Evolutionary conservation across 2,113 vertebrate genomes (phyloP).

Genomic region (Pachycephala philippinensis): DNA sequence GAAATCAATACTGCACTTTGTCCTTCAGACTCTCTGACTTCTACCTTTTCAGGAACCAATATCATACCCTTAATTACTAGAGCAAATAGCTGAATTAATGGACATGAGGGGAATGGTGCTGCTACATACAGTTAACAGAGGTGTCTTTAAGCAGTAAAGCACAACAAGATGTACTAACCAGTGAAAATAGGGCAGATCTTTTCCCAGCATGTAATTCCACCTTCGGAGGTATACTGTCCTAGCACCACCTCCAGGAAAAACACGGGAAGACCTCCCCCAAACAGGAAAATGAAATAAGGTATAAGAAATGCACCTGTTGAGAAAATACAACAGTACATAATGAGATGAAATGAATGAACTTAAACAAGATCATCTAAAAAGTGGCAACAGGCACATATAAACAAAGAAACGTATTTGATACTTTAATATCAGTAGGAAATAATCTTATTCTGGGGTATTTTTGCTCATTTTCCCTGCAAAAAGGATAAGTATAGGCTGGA

Average conservation of each 20-base stretch:
- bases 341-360: neutral
- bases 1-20: slow-evolving; percentile 24
- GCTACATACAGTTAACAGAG: neutral
- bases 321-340: slow-evolving; percentile 2
- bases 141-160: neutral
- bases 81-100: neutral
- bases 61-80: neutral
- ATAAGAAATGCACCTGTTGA: slow-evolving; percentile 96
- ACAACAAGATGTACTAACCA: slow-evolving; percentile 76
- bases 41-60: slow-evolving; percentile 13
- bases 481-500: neutral
- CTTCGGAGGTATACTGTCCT: slow-evolving; percentile 97
- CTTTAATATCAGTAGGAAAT: neutral
- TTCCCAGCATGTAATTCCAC: slow-evolving; percentile 98
- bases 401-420: neutral
- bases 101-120: neutral
- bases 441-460: neutral
- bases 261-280: slow-evolving; percentile 95
- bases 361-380: neutral
- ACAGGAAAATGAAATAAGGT: slow-evolving; percentile 98
- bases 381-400: neutral
- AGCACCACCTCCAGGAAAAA: slow-evolving; percentile 98
- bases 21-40: slow-evolving; percentile 35
- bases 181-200: slow-evolving; percentile 98
- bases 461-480: neutral